Base-by-base conservation (phyloP, 2,888 invertebrate genomes). In the Liopterus haemorrhoidalis region DNA sequence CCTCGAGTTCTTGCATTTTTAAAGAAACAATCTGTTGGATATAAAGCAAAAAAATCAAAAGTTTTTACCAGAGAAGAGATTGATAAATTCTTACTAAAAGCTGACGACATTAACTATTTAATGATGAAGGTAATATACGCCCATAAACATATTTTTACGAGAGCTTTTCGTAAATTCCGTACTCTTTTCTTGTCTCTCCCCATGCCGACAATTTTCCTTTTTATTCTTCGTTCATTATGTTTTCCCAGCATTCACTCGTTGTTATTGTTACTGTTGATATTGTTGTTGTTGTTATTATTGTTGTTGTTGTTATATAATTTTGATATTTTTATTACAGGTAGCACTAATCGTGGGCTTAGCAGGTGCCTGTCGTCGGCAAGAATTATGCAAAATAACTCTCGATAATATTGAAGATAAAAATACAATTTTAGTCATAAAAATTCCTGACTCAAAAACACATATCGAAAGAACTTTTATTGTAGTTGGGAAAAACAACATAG, bases 341-440 rank as follows among this genome's bases (percentile, higher is more conserved):
- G 14, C 32, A 6, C 5, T 32, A 9, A 32, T 32, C 20, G 20
- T 33, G 19, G 33, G 33, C 4, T 20, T 31, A 16, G 15, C 31
- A 18, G 31, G 31, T 16, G 31, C 31, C 12, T 33, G 33, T 8
- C 33, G 19, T 20, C 18, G 20, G 20, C 19, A 19, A 11, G 33
- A 33, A 33, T 18, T 33, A 33, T 33, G 33, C 15, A 33, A 33
- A 12, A 20, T 33, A 33, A 33, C 33, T 33, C 20, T 33, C 18
- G 19, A 33, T 33, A 20, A 33, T 20, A 33, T 33, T 33, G n/a
- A 18, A 18, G 30, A 14, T 30, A 30, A 30, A 30, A 18, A 9
- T 30, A 18, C 9, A 9, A 9, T 11, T 15, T 11, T 32, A 33
- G 6, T 33, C 20, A 33, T 33, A 18, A 18, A 20, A 33, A 33